Evolutionary conservation across 2,888 invertebrate species (phyloP), one percentile per base, ranked within the genome.

Genomic region (Nemapogon koenigi): DNA sequence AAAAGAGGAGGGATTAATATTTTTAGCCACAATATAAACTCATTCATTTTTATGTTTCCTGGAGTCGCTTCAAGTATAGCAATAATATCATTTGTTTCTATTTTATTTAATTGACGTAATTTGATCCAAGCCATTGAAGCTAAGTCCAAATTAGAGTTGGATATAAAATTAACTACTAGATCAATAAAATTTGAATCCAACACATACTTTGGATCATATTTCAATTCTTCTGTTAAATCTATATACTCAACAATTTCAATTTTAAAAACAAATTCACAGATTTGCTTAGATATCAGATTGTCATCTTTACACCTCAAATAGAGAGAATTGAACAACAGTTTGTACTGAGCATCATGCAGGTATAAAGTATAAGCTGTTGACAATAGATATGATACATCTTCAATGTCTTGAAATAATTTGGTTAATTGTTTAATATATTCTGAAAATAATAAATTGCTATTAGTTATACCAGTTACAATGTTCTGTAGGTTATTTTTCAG

Each of bases 81-180:
- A 15, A 57, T 45, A 3, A 78, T 52, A 43, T 63, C 55, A 38
- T 57, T 37, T 39, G 40, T 48, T 16, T 70, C 45, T 15, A 42
- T 29, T 16, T 59, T 41, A 41, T 64, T 64, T 15, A 66, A 48
- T 50, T 67, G 66, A 39, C 62, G 62, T 55, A 67, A 73, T 50
- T 78, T 78, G 33, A 76, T 49, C 73, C 75, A 76, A 50, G 73
- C 72, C 48, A 76, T 71, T 29, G 70, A 69, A 42, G 73, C 75
- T 45, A 78, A 57, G 53, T 76, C 76, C 46, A 75, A 61, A 56
- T 78, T 73, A 37, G 60, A 55, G 44, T 73, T 68, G 7, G 59
- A 53, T 49, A 76, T 53, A 52, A 76, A 76, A 39, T 50, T 48
- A 16, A 61, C 52, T 52, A 70, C 71, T 14, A 76, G 52, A 43